Evolutionary conservation across 2,888 invertebrate species (phyloP).

Genomic region (Diplazon laetatorius): DNA sequence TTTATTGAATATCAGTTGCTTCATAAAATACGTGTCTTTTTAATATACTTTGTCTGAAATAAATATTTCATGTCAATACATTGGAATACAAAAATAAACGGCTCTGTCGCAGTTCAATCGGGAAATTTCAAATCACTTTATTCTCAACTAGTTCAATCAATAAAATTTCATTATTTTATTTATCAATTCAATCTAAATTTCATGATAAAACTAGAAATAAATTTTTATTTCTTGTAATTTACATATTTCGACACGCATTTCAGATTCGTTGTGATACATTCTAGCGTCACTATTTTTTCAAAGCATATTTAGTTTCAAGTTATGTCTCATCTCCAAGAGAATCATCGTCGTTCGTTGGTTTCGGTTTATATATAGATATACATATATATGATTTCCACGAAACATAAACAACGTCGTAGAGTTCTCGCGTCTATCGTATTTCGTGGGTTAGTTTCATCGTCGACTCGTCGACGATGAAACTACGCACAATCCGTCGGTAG

Average conservation of each 20-base stretch:
- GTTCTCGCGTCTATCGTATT: constrained; percentile 12
- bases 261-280: neutral
- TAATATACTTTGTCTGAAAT: neutral
- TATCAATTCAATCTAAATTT: too few relatives aligned
- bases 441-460: constrained; percentile 9
- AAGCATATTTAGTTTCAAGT: neutral
- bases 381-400: constrained; percentile 30
- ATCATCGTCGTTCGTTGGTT: neutral
- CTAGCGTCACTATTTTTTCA: neutral
- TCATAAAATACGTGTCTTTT: too few relatives aligned
- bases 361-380: too few relatives aligned
- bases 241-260: constrained; percentile 1
- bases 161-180: too few relatives aligned
- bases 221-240: too few relatives aligned
- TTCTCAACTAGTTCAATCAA: too few relatives aligned
- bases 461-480: constrained; percentile 6
- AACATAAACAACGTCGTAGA: constrained; percentile 45
- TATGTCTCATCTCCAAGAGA: constrained; percentile 4
- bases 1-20: too few relatives aligned
- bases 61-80: neutral
- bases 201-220: too few relatives aligned
- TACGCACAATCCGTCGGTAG: constrained; percentile 19
- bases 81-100: neutral
- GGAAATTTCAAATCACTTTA: neutral
- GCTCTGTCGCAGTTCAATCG: neutral